Conservation (phyloP, 2,797 vertebrate species). For the Poecilia velifera region DNA sequence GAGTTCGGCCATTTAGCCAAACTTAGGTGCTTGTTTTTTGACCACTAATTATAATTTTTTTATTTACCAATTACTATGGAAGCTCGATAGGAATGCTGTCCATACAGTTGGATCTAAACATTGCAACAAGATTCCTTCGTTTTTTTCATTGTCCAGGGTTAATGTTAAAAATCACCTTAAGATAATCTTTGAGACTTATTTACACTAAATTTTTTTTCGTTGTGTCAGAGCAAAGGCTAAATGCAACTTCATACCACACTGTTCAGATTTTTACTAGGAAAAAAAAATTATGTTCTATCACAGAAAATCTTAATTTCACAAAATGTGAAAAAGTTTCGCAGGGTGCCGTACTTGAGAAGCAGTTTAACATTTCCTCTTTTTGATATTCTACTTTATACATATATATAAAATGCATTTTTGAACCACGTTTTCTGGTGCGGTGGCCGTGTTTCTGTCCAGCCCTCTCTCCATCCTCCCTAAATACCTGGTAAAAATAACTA, state of each 20-base stretch:
- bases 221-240: background rate
- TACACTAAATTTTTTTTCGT: background rate
- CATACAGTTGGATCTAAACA: background rate
- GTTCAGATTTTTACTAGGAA: too few species aligned
- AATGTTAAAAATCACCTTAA: background rate
- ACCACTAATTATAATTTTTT: background rate
- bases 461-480: conserved; percentile 27
- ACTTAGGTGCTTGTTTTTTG: background rate
- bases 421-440: conserved; percentile 24
- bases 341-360: conserved; percentile 5
- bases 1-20: background rate
- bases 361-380: conserved; percentile 17
- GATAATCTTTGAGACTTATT: background rate
- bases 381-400: conserved; percentile 17
- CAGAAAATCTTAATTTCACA: background rate
- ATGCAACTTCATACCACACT: background rate
- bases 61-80: background rate
- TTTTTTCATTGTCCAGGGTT: background rate
- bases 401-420: conserved; percentile 35
- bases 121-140: background rate
- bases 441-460: conserved; percentile 25
- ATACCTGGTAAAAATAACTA: conserved; percentile 53
- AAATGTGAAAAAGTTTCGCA: background rate
- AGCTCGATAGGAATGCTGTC: background rate
- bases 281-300: background rate